Conservation (phyloP, 92 coral and sea anemone species). For the Zoanthus sansibaricus region DNA sequence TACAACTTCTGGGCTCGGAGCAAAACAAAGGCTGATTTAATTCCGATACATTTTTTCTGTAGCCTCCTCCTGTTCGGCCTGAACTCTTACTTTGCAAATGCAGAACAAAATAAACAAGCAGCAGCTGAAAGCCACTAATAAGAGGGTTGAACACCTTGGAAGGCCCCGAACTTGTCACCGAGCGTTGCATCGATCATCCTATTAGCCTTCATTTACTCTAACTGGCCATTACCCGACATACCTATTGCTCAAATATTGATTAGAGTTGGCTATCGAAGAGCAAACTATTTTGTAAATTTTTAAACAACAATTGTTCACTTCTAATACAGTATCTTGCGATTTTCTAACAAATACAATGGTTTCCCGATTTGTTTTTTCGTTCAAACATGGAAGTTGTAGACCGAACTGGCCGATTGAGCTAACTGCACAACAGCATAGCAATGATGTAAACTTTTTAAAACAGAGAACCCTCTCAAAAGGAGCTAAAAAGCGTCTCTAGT, state of each 20-base stretch:
- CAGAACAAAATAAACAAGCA: conserved; percentile 42
- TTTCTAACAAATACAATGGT: conserved; percentile 40
- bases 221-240: neutral
- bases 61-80: neutral
- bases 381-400: too few species aligned
- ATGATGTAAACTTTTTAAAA: too few species aligned
- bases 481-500: too few species aligned
- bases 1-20: too few species aligned
- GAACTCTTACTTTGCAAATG: conserved; percentile 36
- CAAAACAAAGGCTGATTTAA: too few species aligned
- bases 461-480: too few species aligned
- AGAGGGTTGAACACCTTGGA: conserved; percentile 26
- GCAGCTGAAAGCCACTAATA: conserved; percentile 42
- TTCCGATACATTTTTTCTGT: too few species aligned
- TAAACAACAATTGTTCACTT: conserved; percentile 34
- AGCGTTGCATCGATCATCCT: conserved; percentile 41
- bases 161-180: conserved; percentile 44
- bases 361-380: too few species aligned
- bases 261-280: conserved; percentile 40
- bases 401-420: too few species aligned
- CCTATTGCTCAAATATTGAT: neutral
- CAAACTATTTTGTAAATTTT: conserved; percentile 36
- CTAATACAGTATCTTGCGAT: neutral
- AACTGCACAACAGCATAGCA: too few species aligned
- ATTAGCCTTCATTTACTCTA: conserved; percentile 35